phyloP scores from a whole-genome alignment of 2,797 vertebrate genomes.

The Syngnathus acus region DNA sequence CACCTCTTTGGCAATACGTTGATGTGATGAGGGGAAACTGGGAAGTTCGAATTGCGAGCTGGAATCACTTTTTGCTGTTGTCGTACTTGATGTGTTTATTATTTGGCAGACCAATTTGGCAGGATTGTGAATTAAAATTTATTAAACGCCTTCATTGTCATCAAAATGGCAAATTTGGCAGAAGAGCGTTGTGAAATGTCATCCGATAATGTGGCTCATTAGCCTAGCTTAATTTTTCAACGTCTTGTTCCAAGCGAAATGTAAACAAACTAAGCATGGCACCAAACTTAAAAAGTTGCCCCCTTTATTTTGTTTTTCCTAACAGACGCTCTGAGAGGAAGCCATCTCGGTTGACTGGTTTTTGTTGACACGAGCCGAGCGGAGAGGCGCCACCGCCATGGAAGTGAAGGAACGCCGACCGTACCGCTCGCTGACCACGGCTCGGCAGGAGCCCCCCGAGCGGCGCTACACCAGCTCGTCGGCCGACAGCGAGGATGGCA shows the following conservation, averaged over 20 bases:
- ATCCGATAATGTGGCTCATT: background rate
- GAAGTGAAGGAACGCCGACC: constrained; percentile 96
- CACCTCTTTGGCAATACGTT: background rate
- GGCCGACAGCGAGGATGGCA: constrained; percentile 88
- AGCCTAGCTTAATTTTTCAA: too few relatives aligned
- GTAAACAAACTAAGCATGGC: too few relatives aligned
- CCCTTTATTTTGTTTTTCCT: constrained; percentile 5
- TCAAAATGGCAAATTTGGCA: background rate
- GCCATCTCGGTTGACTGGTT: constrained; percentile 29
- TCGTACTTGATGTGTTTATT: too few relatives aligned
- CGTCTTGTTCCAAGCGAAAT: too few relatives aligned
- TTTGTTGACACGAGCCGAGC: constrained; percentile 72
- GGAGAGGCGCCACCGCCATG: constrained; percentile 76
- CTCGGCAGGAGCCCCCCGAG: constrained; percentile 81
- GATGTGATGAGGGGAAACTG: background rate
- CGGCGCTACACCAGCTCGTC: constrained; percentile 94
- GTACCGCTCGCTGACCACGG: constrained; percentile 87
- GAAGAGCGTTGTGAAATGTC: background rate
- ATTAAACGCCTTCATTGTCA: too few relatives aligned
- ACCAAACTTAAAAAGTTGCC: too few relatives aligned
- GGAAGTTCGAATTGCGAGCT: background rate
- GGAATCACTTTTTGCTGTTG: too few relatives aligned
- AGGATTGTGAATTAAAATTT: background rate
- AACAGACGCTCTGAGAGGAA: constrained; percentile 61
- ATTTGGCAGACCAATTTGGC: too few relatives aligned